These are phyloP conservation scores for Manis javanica DNA, from an alignment of 2,797 vertebrate species.

Conservation along the genomic window DNA sequence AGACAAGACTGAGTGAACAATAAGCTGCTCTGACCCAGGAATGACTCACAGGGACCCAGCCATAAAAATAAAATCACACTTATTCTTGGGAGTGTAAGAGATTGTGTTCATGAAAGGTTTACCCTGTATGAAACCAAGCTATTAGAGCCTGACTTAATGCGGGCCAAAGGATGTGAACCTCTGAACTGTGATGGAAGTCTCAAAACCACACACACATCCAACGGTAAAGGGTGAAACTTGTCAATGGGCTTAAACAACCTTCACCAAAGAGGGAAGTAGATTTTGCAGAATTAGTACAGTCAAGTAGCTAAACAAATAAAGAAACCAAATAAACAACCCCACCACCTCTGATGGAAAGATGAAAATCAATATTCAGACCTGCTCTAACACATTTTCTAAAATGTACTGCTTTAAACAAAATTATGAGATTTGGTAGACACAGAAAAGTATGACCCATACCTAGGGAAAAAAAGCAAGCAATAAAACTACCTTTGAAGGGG, in stretches of 20 bases:
- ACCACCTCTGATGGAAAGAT: too few species aligned
- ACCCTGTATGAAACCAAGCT: background rate
- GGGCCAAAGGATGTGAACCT: background rate
- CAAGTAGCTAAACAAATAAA: background rate
- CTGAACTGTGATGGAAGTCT: background rate
- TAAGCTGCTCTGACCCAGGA: background rate
- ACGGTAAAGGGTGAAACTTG: background rate
- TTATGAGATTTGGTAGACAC: background rate
- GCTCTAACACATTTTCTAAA: background rate
- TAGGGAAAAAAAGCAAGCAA: background rate
- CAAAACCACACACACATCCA: background rate
- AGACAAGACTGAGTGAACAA: background rate
- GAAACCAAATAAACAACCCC: background rate
- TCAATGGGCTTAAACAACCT: background rate
- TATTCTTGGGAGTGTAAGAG: background rate
- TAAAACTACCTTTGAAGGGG: background rate
- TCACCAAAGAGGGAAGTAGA: background rate
- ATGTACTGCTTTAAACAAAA: background rate
- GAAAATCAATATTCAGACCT: background rate
- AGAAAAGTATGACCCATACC: background rate
- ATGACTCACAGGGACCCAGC: background rate
- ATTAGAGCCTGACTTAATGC: background rate
- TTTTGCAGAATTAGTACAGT: background rate
- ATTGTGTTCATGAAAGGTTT: background rate
- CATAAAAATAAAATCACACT: background rate